Base-by-base conservation (phyloP, 2,888 invertebrate species). In the Machimus rusticus region DNA sequence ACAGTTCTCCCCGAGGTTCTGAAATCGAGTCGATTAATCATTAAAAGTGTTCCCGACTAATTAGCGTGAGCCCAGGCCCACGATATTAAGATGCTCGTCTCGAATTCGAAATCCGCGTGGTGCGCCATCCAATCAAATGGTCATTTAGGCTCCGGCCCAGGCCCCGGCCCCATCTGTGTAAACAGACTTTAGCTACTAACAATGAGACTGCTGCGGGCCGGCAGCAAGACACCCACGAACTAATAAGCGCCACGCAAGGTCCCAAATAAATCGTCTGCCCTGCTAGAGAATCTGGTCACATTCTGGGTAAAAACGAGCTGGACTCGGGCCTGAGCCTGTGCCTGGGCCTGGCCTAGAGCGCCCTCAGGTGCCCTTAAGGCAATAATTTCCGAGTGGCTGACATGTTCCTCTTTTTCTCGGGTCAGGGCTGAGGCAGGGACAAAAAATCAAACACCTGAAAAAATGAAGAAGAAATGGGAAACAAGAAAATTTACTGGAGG, bases 401-500 rank as follows among this genome's bases (percentile, higher is more conserved):
- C 86, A 86, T 86, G 55, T 86, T 86, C 66, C 86, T 46, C 66
- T 23, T 86, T 55, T 57, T 78, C 19, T 43, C 9, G 34, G 76
- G 77, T 66, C 76, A 76, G 74, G 28, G 8, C 37, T 34, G 76
- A 23, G 9, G 9, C 19, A 23, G 76, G n/a, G 43, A 55, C 39
- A 78, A 31, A 82, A 86, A 84, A 86, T 85, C 46, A 87, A 87
- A 87, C 78, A 88, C 57, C 82, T 77, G 86, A 85, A 78, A 87
- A 86, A 82, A 55, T 82, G 39, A 55, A 88, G 89, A 88, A 88
- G 87, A 89, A 89, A 88, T 77, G 78, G 66, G 87, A 89, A 66
- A 86, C 81, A 88, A 78, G 88, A 90, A 90, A 90, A 90, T 90
- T 90, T 90, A 90, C 89, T 90, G 90, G 89, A 87, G 88, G 88